Base-by-base conservation (phyloP, 2,113 vertebrate genomes). In the Pachycephala philippinensis region DNA sequence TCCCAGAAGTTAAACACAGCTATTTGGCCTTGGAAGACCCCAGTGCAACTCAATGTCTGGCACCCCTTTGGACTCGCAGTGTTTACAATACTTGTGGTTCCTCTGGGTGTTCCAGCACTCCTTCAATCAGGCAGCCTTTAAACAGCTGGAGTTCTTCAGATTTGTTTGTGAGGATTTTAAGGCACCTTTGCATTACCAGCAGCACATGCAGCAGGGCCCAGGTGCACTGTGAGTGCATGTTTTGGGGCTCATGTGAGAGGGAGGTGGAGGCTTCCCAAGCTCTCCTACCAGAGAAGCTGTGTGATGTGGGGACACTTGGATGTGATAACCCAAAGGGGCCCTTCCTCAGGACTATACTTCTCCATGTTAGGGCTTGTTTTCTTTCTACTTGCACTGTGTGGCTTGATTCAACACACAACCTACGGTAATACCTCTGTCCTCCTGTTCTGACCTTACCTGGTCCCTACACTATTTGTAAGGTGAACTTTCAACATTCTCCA, bases 301-400 rank as follows among this genome's bases (percentile, higher is more conserved):
- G 39, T 59, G 39, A 54, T 8, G 40, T 4, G 1, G 31, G 17
- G 31, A 68, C 35, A 27, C 12, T 28, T 49, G 49, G 39, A 47
- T 33, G 31, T 0, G 0, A 33, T 28, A 69, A 44, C 4, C 7
- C 31, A 40, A 71, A 81, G 19, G 10, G 4, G 3, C 12, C 35
- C 13, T 63, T 77, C 69, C 44, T 39, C 42, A 72, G 63, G 18
- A 39, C 28, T 57, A 17, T 30, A 28, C 4, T 57, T 13, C 19
- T 59, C 14, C 0, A 1, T 18, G 45, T 74, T 54, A 56, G 31
- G 44, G 40, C 5, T 91, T 83, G 11, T 54, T 79, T 84, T 70
- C 50, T 87, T 91, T 86, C 50, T 90, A 59, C 12, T 12, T 63
- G 27, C 16, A 61, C 81, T 65, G 23, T 49, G 39, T 56, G n/a